These are phyloP conservation scores for Mesorhabditis sp. DNA, from an alignment of 2,888 invertebrate species.

Conservation along the genomic window DNA sequence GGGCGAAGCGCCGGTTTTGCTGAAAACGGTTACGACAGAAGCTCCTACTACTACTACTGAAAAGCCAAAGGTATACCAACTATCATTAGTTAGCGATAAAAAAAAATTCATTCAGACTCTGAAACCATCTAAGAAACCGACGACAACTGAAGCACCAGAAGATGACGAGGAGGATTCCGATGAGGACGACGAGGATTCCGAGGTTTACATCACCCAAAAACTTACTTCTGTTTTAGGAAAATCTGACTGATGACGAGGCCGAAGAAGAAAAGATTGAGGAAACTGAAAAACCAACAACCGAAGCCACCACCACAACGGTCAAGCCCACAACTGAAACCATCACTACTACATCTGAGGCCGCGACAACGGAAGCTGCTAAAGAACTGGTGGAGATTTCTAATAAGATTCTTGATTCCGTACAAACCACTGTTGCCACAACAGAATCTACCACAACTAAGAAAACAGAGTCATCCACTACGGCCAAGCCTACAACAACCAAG, in stretches of 20 bases:
- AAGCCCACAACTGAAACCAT: background rate
- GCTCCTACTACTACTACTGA: background rate
- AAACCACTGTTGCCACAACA: background rate
- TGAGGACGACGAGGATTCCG: background rate
- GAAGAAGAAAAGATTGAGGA: background rate
- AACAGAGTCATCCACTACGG: background rate
- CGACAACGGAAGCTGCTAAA: background rate
- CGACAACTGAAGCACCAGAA: conserved; percentile 2
- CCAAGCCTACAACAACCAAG: background rate
- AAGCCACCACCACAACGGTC: background rate
- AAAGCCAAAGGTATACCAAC: conserved; percentile 2
- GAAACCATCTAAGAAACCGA: background rate
- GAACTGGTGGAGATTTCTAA: background rate
- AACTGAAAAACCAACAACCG: background rate
- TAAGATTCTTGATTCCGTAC: background rate
- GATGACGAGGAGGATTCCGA: background rate
- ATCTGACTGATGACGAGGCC: background rate
- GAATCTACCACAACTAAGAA: background rate
- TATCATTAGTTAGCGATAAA: background rate
- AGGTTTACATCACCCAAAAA: background rate
- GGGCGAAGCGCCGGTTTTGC: background rate
- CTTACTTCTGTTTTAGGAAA: background rate
- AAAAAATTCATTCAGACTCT: background rate
- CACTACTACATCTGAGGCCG: no score
- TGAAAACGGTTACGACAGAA: background rate